Evolutionary conservation across 2,797 vertebrate genomes (phyloP).

Genomic region (Bradypodion ventrale): DNA sequence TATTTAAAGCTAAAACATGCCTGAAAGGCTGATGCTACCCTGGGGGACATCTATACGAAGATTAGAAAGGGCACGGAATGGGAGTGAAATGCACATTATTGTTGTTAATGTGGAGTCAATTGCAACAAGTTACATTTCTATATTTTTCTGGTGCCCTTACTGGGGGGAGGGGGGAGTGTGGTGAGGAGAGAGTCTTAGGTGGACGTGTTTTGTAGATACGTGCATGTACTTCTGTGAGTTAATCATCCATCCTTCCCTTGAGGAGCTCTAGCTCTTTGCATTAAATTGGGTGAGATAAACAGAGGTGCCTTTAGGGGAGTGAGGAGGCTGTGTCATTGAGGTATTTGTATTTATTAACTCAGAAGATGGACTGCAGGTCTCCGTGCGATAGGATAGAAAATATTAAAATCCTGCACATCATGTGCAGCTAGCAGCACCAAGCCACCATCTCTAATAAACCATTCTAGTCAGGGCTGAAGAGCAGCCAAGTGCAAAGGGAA

Average conservation of each 20-base stretch:
- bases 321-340: background rate
- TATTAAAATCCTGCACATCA: background rate
- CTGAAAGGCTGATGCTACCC: background rate
- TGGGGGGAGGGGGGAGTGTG: background rate
- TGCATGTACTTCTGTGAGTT: slow-evolving; percentile 7
- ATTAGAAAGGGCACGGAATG: background rate
- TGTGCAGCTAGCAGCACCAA: background rate
- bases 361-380: slow-evolving; percentile 19
- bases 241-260: background rate
- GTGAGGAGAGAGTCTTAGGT: background rate
- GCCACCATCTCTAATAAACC: background rate
- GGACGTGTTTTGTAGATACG: background rate
- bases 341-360: slow-evolving; percentile 32
- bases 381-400: slow-evolving; percentile 6
- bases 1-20: slow-evolving; percentile 20
- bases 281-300: slow-evolving; percentile 22
- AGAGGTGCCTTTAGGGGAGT: background rate
- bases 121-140: background rate
- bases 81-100: background rate
- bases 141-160: background rate
- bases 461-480: slow-evolving; percentile 25
- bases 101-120: slow-evolving; percentile 14
- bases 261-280: slow-evolving; percentile 20
- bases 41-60: background rate
- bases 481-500: slow-evolving; percentile 23